Evolutionary conservation across 2,888 invertebrate species (phyloP).

Genomic region (Philaethria dido): DNA sequence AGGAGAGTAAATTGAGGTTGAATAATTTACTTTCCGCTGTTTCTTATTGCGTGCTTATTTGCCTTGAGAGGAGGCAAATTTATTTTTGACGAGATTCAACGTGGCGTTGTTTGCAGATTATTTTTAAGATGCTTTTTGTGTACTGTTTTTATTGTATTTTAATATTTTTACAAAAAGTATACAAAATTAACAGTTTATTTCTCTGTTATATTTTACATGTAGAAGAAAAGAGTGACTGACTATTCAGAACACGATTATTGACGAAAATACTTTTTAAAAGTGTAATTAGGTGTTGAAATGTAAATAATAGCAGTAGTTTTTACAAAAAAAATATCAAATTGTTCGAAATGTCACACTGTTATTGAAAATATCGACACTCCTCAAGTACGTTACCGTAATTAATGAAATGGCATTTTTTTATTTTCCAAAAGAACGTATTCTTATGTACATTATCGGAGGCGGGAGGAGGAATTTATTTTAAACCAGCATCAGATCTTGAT

Average conservation of each 20-base stretch:
- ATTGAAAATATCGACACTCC: no score
- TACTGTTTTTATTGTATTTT: slow-evolving; percentile 2
- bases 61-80: slow-evolving; percentile 40
- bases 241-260: no score
- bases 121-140: slow-evolving; percentile 18
- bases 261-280: no score
- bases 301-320: no score
- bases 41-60: slow-evolving; percentile 50
- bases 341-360: neutral
- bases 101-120: slow-evolving; percentile 37
- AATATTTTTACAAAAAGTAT: neutral
- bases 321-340: neutral
- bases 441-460: no score
- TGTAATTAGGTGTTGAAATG: no score
- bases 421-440: no score
- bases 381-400: no score
- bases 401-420: no score
- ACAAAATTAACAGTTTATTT: neutral
- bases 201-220: neutral
- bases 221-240: neutral
- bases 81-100: slow-evolving; percentile 43
- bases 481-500: no score
- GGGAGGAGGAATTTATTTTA: no score
- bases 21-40: slow-evolving; percentile 60
- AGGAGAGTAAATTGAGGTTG: slow-evolving; percentile 58